These are phyloP conservation scores for Tympanoctomys barrerae DNA, from an alignment of 2,797 vertebrate genomes.

Conservation along the genomic window DNA sequence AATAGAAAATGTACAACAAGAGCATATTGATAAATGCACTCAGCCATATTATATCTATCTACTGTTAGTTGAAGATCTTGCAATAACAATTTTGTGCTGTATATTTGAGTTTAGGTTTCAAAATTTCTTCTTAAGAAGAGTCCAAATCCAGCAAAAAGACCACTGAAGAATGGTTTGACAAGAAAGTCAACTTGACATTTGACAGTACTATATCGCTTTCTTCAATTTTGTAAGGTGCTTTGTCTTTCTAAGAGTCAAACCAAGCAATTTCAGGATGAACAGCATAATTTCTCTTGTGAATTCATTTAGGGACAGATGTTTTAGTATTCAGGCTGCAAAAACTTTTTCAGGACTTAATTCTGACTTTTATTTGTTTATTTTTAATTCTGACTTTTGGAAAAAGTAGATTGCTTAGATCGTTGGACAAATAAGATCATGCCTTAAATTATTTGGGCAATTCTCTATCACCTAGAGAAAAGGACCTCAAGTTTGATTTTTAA, in stretches of 20 bases:
- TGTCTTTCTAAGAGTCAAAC: conserved; percentile 20
- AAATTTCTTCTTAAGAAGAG: conserved; percentile 47
- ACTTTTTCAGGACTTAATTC: neutral
- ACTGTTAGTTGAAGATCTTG: neutral
- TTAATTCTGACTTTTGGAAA: conserved; percentile 18
- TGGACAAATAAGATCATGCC: neutral
- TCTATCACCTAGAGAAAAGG: conserved; percentile 3
- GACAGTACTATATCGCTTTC: conserved; percentile 78
- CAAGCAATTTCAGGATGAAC: conserved; percentile 58
- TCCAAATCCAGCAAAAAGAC: conserved; percentile 24
- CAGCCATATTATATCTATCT: neutral
- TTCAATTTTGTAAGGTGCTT: conserved; percentile 59
- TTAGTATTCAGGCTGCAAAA: conserved; percentile 7
- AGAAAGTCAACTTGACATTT: conserved; percentile 64
- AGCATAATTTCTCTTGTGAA: conserved; percentile 32
- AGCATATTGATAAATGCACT: neutral
- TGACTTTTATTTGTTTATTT: neutral
- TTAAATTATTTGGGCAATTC: conserved; percentile 4
- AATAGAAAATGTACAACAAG: conserved; percentile 6
- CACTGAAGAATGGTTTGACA: conserved; percentile 2
- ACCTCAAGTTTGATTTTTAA: neutral
- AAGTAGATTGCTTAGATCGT: neutral
- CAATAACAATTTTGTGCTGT: neutral
- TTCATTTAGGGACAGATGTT: neutral
- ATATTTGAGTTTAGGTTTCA: conserved; percentile 39